These are phyloP conservation scores for Cydia amplana DNA, from an alignment of 1,140 invertebrate genomes.

Conservation along the genomic window DNA sequence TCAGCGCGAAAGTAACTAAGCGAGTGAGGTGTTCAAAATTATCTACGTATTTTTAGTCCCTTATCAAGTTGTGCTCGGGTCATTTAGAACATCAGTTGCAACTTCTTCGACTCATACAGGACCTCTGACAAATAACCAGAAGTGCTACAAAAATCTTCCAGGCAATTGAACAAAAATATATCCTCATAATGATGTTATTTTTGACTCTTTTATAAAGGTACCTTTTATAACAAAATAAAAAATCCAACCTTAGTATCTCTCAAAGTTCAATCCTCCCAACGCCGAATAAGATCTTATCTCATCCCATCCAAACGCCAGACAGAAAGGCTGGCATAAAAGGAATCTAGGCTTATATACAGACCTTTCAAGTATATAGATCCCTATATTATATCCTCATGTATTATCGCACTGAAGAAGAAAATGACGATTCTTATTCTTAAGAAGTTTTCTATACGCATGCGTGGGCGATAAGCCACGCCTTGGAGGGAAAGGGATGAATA, in stretches of 20 bases:
- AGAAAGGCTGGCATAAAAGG: constrained; percentile 14
- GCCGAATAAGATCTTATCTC: neutral
- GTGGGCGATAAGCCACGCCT: constrained; percentile 60
- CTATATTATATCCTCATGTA: constrained; percentile 42
- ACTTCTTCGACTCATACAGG: too few relatives aligned
- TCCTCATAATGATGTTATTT: too few relatives aligned
- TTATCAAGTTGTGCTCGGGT: too few relatives aligned
- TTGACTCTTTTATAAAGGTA: too few relatives aligned
- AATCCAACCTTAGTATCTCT: neutral
- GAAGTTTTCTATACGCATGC: constrained; percentile 61
- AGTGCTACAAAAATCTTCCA: too few relatives aligned
- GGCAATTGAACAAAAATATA: too few relatives aligned
- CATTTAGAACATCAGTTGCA: too few relatives aligned
- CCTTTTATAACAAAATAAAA: too few relatives aligned
- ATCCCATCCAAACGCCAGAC: constrained; percentile 9
- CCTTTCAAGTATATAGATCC: constrained; percentile 18
- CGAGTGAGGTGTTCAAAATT: too few relatives aligned
- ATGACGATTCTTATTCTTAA: constrained; percentile 69
- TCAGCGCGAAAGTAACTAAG: too few relatives aligned
- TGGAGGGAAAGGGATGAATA: constrained; percentile 61
- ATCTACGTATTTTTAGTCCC: too few relatives aligned
- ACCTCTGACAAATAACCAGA: too few relatives aligned
- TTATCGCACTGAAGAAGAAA: constrained; percentile 55
- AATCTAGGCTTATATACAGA: constrained; percentile 30
- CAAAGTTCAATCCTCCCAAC: neutral